Evolutionary conservation across 2,797 vertebrate genomes (phyloP), one percentile per base, ranked within the genome.

Genomic region (Cryptoblepharus egeriae): DNA sequence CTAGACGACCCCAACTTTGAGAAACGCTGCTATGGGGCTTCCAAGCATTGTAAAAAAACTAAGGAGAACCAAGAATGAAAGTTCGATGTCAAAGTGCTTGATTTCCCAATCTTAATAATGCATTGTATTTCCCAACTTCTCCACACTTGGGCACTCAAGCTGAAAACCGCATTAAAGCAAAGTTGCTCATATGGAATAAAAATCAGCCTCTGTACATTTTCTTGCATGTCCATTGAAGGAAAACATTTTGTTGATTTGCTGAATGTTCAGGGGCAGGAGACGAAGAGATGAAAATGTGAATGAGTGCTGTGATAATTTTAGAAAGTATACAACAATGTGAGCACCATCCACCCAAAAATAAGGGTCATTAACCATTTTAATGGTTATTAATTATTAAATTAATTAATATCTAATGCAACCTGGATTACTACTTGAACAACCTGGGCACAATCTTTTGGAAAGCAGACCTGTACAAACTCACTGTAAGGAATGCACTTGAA

Each of bases 61-160:
- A 3, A 39, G 4, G 22, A 49, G 9, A 75, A 1, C 57, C 39
- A n/a, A 85, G 83, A 82, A 30, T 2, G 79, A 30, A 60, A 78
- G 3, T 18, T 71, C 60, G 37, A 70, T 39, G 32, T 70, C 32
- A 28, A 30, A 22, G 0, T 22, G 30, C 77, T 71, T 77, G 79
- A 67, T 72, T 90, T 85, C 24, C 61, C 42, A 84, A 67, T 1
- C 13, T 86, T 80, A 87, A 69, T 81, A 90, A 79, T 87, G 10
- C 28, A 82, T 81, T 86, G 15, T 20, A 79, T 88, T 89, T 90
- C 63, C 75, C 81, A 22, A 28, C 86, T 81, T 81, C 67, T 42
- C 37, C 87, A 69, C 77, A 78, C 82, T 90, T 93, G 84, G 22
- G 24, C 73, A 91, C 77, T 37, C 78, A 91, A 69, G 45, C 81